phyloP scores from a whole-genome alignment of 1,140 invertebrate genomes.

The Leptinotarsa defecta region DNA sequence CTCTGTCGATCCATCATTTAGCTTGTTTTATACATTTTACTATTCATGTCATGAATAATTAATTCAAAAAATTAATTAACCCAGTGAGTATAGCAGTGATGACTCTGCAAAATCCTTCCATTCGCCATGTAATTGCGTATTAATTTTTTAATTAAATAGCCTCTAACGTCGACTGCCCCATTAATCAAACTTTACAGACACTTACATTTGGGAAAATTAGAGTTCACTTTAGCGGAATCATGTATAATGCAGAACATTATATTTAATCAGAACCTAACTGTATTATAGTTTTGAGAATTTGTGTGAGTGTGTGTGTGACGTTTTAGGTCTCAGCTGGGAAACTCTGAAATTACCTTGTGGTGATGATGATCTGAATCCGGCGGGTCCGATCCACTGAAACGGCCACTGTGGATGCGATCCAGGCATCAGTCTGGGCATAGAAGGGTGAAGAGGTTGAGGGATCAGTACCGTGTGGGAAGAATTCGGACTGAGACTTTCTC shows the following conservation, averaged over 20 bases:
- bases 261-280: too few relatives aligned
- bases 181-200: too few relatives aligned
- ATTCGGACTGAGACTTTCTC: slow-evolving; percentile 52
- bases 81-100: neutral
- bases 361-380: slow-evolving; percentile 48
- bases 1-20: neutral
- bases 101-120: neutral
- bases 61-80: neutral
- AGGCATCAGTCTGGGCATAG: slow-evolving; percentile 47
- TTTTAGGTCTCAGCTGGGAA: neutral
- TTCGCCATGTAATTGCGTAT: too few relatives aligned
- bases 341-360: slow-evolving; percentile 49
- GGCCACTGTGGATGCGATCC: slow-evolving; percentile 49
- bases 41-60: neutral
- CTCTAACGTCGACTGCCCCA: too few relatives aligned
- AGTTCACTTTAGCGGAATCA: too few relatives aligned
- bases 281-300: too few relatives aligned
- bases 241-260: too few relatives aligned
- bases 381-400: slow-evolving; percentile 49
- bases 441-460: slow-evolving; percentile 55
- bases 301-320: too few relatives aligned
- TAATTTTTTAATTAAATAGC: too few relatives aligned
- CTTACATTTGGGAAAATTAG: too few relatives aligned
- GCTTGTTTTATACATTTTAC: neutral
- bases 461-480: slow-evolving; percentile 50